phyloP scores from a whole-genome alignment of 2,888 invertebrate species.

The Drosophila flavopinicola region DNA sequence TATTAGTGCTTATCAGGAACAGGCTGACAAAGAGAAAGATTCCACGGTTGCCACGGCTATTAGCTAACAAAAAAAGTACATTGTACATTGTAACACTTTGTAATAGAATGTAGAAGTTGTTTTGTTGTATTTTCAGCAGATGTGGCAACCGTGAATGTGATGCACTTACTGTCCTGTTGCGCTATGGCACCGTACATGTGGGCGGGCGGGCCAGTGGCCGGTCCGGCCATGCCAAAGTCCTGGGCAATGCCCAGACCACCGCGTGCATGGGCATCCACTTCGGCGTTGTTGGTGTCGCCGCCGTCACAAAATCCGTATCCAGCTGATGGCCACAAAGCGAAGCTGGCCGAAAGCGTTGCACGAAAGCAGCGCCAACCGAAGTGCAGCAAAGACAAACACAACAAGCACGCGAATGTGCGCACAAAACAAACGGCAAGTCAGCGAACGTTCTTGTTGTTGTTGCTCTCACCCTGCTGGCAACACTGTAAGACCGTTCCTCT shows the following conservation, averaged over 20 bases:
- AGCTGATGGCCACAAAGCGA: conserved; percentile 80
- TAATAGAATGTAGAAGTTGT: no score
- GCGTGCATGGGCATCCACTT: conserved; percentile 84
- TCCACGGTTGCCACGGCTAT: neutral
- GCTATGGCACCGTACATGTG: conserved; percentile 87
- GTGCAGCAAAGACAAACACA: conserved; percentile 59
- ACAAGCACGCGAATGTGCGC: conserved; percentile 70
- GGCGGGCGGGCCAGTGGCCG: conserved; percentile 85
- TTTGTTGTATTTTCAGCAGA: neutral
- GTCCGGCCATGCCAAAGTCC: conserved; percentile 86
- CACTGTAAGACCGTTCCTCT: conserved; percentile 11
- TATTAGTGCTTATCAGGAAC: neutral
- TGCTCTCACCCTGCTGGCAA: neutral
- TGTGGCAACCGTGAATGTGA: neutral
- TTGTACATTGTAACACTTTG: no score
- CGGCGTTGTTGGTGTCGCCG: conserved; percentile 81
- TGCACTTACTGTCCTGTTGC: conserved; percentile 86
- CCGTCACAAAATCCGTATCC: conserved; percentile 80
- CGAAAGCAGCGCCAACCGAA: conserved; percentile 47
- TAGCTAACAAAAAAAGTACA: no score
- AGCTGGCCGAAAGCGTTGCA: conserved; percentile 54
- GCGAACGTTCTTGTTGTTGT: conserved; percentile 17
- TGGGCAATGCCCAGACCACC: conserved; percentile 84
- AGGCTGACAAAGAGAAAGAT: neutral
- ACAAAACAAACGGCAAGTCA: conserved; percentile 68